Percentiles rank a stretch among this genome's conserved stretches.
Conservation (phyloP, 1,140 invertebrate species). For the Drosophila serrata region DNA sequence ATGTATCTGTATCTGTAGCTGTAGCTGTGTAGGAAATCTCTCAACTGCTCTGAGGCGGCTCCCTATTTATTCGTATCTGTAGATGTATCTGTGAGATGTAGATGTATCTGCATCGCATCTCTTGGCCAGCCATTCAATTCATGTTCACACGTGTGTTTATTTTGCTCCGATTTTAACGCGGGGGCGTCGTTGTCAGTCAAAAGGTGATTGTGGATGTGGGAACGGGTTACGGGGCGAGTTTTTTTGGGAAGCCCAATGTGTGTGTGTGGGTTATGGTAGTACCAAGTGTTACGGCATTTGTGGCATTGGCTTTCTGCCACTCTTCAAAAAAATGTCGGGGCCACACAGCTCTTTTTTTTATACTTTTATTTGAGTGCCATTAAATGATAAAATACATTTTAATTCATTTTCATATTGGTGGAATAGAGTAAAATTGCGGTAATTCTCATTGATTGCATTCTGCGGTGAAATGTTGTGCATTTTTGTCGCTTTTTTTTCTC, state of each 20-base stretch:
- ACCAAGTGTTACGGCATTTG: constrained; percentile 75
- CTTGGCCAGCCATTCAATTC: constrained; percentile 71
- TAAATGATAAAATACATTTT: constrained; percentile 60
- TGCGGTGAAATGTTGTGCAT: constrained; percentile 26
- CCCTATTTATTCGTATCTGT: constrained; percentile 13
- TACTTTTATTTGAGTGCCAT: constrained; percentile 62
- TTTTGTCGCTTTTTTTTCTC: not conserved
- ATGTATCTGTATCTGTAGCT: constrained; percentile 14
- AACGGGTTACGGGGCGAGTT: not conserved
- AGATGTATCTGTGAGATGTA: constrained; percentile 22
- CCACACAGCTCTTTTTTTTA: constrained; percentile 21
- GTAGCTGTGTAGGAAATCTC: constrained; percentile 30
- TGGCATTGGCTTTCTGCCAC: constrained; percentile 63
- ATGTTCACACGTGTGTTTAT: constrained; percentile 81
- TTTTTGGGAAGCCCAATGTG: constrained; percentile 18
- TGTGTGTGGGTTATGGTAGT: constrained; percentile 37
- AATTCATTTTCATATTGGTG: constrained; percentile 53
- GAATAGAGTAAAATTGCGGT: not conserved
- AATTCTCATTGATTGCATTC: constrained; percentile 13
- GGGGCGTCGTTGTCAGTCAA: constrained; percentile 52
- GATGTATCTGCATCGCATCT: constrained; percentile 70
- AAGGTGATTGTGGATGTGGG: not conserved
- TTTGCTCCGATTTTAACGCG: constrained; percentile 52
- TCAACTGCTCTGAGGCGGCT: constrained; percentile 10
- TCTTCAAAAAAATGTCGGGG: constrained; percentile 45